Evolutionary conservation across 2,797 vertebrate species (phyloP).

Genomic region (Rhynchotus rufescens): DNA sequence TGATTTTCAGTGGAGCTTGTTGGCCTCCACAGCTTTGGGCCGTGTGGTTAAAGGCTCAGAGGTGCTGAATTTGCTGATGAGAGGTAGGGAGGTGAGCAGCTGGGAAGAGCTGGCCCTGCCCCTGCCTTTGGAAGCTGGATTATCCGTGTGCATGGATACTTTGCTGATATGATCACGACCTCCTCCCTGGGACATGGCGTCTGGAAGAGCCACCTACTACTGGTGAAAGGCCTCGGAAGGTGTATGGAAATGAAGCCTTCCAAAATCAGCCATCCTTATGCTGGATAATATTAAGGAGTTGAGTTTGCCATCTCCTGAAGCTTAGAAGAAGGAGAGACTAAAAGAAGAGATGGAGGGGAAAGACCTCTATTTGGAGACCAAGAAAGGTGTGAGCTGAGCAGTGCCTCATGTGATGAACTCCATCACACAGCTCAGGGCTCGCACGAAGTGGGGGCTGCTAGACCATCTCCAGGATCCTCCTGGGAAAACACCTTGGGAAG

Average conservation of each 20-base stretch:
- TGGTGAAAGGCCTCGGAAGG: not conserved
- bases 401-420: slow-evolving; percentile 50
- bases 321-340: slow-evolving; percentile 35
- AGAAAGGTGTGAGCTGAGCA: slow-evolving; percentile 30
- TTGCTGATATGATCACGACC: not conserved
- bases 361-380: slow-evolving; percentile 46
- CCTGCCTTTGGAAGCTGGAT: not conserved
- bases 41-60: not conserved
- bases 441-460: slow-evolving; percentile 4
- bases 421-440: slow-evolving; percentile 48
- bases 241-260: not conserved
- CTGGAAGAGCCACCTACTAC: not conserved
- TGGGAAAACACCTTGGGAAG: not conserved
- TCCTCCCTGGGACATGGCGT: not conserved
- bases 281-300: not conserved
- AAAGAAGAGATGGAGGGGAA: slow-evolving; percentile 27
- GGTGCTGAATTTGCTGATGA: not conserved
- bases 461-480: not conserved
- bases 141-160: not conserved
- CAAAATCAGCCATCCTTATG: not conserved
- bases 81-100: accelerated
- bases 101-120: not conserved
- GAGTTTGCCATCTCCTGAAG: slow-evolving; percentile 18
- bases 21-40: not conserved
- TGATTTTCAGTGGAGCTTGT: not conserved